phyloP scores from a whole-genome alignment of 1,140 invertebrate species.

The Caenorhabditis elegans region WBcel235 BX284603.4:8754501-8755000 shows the following conservation, averaged over 20 bases:
- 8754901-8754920: no score
- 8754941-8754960: no score
- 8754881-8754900: no score
- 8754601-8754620: background rate
- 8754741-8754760: background rate
- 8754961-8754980: no score
- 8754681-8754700: background rate
- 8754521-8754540: slow-evolving; percentile 7
- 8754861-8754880: no score
- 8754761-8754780: no score
- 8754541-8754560: background rate
- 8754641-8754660: background rate
- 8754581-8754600: background rate
- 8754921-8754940: no score
- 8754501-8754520: background rate
- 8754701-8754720: slow-evolving; percentile 12
- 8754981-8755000: no score
- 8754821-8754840: no score
- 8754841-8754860: no score
- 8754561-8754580: background rate
- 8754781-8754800: no score
- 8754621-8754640: background rate
- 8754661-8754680: background rate
- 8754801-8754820: no score
- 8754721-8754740: background rate